Evolutionary conservation across 2,797 vertebrate genomes (phyloP), one percentile per base, ranked within the genome.

Genomic region (Pseudochirops cupreus): DNA sequence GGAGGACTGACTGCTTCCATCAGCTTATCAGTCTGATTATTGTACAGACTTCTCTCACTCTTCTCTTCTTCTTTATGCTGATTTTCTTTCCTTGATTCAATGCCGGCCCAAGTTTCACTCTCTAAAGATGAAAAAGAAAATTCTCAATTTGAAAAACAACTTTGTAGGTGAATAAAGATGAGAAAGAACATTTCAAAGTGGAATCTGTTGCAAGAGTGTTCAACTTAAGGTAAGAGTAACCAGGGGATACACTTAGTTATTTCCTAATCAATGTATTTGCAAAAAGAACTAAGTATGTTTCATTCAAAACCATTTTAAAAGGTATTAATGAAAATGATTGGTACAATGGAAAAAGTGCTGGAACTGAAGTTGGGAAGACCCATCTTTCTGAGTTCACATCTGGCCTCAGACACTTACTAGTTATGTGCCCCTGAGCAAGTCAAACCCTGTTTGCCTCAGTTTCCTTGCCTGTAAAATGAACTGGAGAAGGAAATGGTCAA

Each of bases 51-150:
- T 94, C 95, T 92, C 87, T 94, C 12, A 1, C 18, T 94, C 92
- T 94, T 97, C 91, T 98, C 96, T 94, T 96, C 96, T 90, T 95
- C 92, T 94, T 74, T 90, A 90, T 5, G 93, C 5, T 94, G 95
- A 95, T 97, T 96, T 94, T 98, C 98, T 96, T 91, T 96, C 93
- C 97, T 96, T 96, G 98, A 97, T 96, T 96, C 98, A 92, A 13
- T 0, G 97, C 98, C 98, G 97, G 98, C 91, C 87, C 93, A 97
- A 97, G 95, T 97, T 98, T 97, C 98, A 97, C 91, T 97, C 98
- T 98, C 99, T 99, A 98, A 97, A 97, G 94, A 97, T 53, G 97
- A 98, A 95, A 97, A 93, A 97, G 98, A 98, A 98, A 93, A 94
- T 94, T 96, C 97, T 95, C 97, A 97, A 96, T 94, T 96, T 97